These are phyloP conservation scores for Gulo gulo DNA, from an alignment of 2,113 vertebrate species.

Conservation along the genomic window DNA sequence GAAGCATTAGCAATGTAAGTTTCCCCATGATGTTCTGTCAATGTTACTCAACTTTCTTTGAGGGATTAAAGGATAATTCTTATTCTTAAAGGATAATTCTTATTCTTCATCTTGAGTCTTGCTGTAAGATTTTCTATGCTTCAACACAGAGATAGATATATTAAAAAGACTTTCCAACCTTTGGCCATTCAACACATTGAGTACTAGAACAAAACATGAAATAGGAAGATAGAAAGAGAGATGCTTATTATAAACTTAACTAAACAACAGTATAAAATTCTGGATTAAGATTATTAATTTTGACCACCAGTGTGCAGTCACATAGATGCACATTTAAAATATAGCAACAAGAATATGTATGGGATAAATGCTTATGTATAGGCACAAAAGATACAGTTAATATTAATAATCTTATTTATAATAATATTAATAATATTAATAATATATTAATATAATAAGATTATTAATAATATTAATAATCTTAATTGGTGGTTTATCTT, in stretches of 20 bases:
- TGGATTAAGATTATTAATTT: not conserved
- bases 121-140: not conserved
- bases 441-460: too few relatives aligned
- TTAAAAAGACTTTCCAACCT: not conserved
- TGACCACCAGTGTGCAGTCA: not conserved
- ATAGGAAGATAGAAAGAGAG: not conserved
- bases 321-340: not conserved
- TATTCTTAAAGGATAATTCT: constrained; percentile 31
- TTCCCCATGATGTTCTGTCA: not conserved
- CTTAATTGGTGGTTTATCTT: not conserved
- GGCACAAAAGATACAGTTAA: not conserved
- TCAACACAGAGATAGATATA: not conserved
- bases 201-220: not conserved
- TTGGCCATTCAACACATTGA: not conserved
- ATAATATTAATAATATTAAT: too few relatives aligned
- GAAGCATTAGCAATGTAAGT: not conserved
- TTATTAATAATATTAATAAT: constrained; percentile 30
- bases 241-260: not conserved
- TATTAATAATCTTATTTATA: constrained; percentile 8
- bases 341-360: not conserved
- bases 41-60: not conserved
- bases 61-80: not conserved
- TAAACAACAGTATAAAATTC: not conserved
- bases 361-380: not conserved
- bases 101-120: not conserved